Conservation (phyloP, 2,797 vertebrate genomes). For the Lutjanus campechanus region DNA sequence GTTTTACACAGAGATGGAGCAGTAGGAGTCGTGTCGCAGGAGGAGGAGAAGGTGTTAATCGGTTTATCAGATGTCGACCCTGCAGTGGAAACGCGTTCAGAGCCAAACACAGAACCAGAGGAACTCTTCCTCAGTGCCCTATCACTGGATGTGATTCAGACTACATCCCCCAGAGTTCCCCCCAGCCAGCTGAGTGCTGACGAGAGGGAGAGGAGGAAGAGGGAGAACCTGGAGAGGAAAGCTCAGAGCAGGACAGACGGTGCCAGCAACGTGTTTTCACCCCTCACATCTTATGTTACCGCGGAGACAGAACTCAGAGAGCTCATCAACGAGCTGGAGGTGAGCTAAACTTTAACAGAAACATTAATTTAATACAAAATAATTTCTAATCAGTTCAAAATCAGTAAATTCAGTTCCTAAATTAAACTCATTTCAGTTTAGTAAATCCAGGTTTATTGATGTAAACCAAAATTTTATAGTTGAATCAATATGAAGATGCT, state of each 20-base stretch:
- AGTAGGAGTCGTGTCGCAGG: constrained; percentile 5
- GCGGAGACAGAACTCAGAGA: constrained; percentile 92
- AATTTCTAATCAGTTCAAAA: too few relatives aligned
- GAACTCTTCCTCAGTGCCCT: constrained; percentile 84
- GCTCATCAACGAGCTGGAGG: constrained; percentile 93
- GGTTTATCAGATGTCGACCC: constrained; percentile 29
- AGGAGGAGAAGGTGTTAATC: constrained; percentile 26
- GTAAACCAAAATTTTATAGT: too few relatives aligned
- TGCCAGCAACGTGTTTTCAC: constrained; percentile 86
- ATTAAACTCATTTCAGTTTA: too few relatives aligned
- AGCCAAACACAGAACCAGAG: constrained; percentile 46
- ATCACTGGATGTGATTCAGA: constrained; percentile 84
- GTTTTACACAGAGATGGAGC: not conserved
- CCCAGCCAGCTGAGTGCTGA: constrained; percentile 82
- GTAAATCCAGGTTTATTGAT: too few relatives aligned
- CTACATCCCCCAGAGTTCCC: constrained; percentile 73
- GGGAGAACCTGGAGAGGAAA: constrained; percentile 88
- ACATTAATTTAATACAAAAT: too few relatives aligned
- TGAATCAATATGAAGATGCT: not conserved
- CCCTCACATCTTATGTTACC: constrained; percentile 93
- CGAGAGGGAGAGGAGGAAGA: constrained; percentile 89
- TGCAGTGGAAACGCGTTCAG: constrained; percentile 27
- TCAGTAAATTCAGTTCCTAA: too few relatives aligned
- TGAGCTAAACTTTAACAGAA: constrained; percentile 64
- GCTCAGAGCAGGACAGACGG: constrained; percentile 62